These are phyloP conservation scores for Urocyon cinereoargenteus DNA, from an alignment of 2,797 vertebrate genomes.

Conservation along the genomic window DNA sequence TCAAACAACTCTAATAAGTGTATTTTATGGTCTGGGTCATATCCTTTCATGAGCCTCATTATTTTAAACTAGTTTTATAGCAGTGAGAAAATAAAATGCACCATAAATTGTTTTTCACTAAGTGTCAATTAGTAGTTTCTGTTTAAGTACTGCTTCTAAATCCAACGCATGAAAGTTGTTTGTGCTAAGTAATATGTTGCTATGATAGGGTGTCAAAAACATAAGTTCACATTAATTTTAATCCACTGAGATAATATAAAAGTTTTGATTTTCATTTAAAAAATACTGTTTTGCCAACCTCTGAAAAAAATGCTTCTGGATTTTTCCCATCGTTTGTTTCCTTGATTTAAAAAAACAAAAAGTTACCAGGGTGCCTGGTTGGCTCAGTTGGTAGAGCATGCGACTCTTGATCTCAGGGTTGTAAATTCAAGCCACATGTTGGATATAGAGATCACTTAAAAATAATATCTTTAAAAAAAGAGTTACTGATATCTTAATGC, in stretches of 20 bases:
- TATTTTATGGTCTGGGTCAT: slow-evolving; percentile 81
- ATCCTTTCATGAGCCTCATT: slow-evolving; percentile 81
- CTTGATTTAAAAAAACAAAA: background rate
- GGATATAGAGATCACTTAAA: background rate
- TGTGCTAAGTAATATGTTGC: slow-evolving; percentile 31
- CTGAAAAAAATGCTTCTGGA: background rate
- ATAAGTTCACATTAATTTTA: background rate
- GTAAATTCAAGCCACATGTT: background rate
- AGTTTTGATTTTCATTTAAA: background rate
- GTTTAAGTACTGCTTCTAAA: slow-evolving; percentile 17
- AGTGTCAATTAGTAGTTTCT: slow-evolving; percentile 65
- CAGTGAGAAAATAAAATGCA: slow-evolving; percentile 75
- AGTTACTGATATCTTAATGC: slow-evolving; percentile 25
- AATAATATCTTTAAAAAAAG: background rate
- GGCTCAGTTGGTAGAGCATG: background rate
- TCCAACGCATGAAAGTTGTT: slow-evolving; percentile 59
- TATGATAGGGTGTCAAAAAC: slow-evolving; percentile 22
- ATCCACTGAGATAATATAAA: background rate
- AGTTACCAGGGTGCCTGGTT: background rate
- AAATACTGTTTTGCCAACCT: background rate
- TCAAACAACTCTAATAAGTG: slow-evolving; percentile 76
- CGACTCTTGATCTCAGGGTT: background rate
- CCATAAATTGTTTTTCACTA: slow-evolving; percentile 74
- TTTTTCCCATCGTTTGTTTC: slow-evolving; percentile 34
- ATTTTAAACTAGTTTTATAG: slow-evolving; percentile 81